A percentile compares a stretch with the other conserved stretches of the same genome.
phyloP scores from a whole-genome alignment of 2,113 vertebrate genomes.

The Bufo gargarizans region DNA sequence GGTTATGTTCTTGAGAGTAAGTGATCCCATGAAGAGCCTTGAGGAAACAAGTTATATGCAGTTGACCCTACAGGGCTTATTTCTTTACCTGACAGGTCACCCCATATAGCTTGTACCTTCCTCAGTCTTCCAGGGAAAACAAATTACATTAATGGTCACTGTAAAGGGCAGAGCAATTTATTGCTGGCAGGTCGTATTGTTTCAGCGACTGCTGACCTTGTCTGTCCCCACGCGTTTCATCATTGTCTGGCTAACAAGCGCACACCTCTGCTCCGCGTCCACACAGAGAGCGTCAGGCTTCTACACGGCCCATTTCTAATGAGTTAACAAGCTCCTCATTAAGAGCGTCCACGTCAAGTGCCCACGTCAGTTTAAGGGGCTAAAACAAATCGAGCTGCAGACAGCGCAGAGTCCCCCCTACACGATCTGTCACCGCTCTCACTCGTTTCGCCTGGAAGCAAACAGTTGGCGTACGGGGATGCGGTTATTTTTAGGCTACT shows the following conservation, averaged over 20 bases:
- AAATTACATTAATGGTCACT: not conserved
- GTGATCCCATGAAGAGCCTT: not conserved
- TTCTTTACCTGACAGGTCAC: not conserved
- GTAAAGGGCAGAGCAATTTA: not conserved
- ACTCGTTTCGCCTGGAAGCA: not conserved
- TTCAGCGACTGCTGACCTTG: not conserved
- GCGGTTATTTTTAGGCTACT: constrained; percentile 9
- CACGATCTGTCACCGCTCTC: constrained; percentile 39
- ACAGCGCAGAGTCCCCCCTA: constrained; percentile 38
- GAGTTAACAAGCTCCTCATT: constrained; percentile 31
- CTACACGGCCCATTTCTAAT: constrained; percentile 9
- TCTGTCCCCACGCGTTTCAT: not conserved
- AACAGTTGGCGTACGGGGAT: constrained; percentile 42
- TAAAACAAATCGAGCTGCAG: constrained; percentile 8
- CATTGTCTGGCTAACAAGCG: constrained; percentile 15
- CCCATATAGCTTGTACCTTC: not conserved
- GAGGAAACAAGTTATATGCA: not conserved
- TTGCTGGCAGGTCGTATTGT: not conserved
- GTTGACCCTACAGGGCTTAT: not conserved
- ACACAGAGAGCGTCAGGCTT: too few relatives aligned
- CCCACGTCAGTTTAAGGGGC: constrained; percentile 4
- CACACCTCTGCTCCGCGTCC: constrained; percentile 1
- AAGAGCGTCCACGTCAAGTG: constrained; percentile 21
- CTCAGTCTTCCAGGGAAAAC: not conserved
- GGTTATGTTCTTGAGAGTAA: not conserved